Conservation (phyloP, 2,888 invertebrate genomes). For the Mellilla xanthometata region DNA sequence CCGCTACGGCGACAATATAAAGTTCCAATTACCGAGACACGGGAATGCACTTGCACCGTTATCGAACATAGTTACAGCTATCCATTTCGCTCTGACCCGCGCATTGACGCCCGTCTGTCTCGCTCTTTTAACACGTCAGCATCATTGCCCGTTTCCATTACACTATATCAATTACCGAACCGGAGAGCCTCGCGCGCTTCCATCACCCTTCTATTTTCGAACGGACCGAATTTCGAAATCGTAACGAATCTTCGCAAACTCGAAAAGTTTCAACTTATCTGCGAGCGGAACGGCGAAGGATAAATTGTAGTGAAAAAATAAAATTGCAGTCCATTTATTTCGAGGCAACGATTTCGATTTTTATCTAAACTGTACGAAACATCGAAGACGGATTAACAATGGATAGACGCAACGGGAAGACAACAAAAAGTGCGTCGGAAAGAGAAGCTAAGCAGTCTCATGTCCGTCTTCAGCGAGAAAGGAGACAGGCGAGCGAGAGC, state of each 20-base stretch:
- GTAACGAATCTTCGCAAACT: background rate
- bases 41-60: constrained; percentile 65
- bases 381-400: constrained; percentile 77
- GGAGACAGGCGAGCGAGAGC: constrained; percentile 66
- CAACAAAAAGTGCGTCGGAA: constrained; percentile 72
- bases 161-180: constrained; percentile 73
- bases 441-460: constrained; percentile 74
- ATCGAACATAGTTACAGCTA: constrained; percentile 48
- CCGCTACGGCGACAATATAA: constrained; percentile 52
- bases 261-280: background rate
- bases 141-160: constrained; percentile 78
- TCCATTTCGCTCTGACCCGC: constrained; percentile 63
- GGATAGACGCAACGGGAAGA: constrained; percentile 52
- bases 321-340: constrained; percentile 26
- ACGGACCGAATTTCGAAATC: constrained; percentile 2
- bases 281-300: constrained; percentile 4
- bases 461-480: constrained; percentile 71
- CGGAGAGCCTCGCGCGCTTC: constrained; percentile 43
- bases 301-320: constrained; percentile 25
- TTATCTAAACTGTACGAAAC: constrained; percentile 71
- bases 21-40: constrained; percentile 65
- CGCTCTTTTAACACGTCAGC: constrained; percentile 71
- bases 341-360: constrained; percentile 34
- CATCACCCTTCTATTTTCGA: constrained; percentile 37
- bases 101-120: constrained; percentile 56